Evolutionary conservation across 53 echinoderm and acorn worm genomes (phyloP), one percentile per base, ranked within the genome.

Genomic region (Stichopus horrens): DNA sequence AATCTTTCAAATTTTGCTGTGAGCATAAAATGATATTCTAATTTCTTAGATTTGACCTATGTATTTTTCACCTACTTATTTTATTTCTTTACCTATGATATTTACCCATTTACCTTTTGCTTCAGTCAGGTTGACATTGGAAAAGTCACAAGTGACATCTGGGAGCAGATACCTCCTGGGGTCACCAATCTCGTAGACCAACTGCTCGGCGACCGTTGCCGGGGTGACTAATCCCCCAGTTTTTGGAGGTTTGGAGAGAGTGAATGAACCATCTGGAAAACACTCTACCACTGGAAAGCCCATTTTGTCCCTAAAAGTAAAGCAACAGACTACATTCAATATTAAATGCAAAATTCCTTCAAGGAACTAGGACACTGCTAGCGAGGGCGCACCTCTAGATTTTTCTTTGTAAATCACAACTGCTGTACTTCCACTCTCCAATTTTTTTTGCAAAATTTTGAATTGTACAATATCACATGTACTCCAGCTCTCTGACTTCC

Each of bases 111-210:
- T 77, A 95, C 96, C 95, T 95, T 93, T 86, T 20, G 93, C 89
- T 86, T 94, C 90, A 83, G 86, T 55, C 7, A 99, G 54, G 68
- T 86, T 93, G 74, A 96, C 99, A 53, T 96, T 84, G 51, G 94
- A 94, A 88, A 99, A 99, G 77, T 96, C 96, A 83, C 96, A 96
- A 58, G 92, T 93, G 52, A 99, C 99, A 93, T 99, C 99, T 3
- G 99, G 96, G 8, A 99, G 83, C 86, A 99, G 89, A 87, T 99
- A 99, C 5, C 88, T 74, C 74, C 90, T 92, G 21, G 99, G 96
- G 76, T 99, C 99, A 21, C 99, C 99, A 5, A 99, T 94, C 89
- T 99, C 99, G 86, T 99, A 99, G 18, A 99, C 91, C 14, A 99
- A 84, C 83, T 99, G 99, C 90, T 99, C 99, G 22, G 94, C 99